Conservation (phyloP, 1,140 invertebrate species). For the Scaptomyza hsui region DNA sequence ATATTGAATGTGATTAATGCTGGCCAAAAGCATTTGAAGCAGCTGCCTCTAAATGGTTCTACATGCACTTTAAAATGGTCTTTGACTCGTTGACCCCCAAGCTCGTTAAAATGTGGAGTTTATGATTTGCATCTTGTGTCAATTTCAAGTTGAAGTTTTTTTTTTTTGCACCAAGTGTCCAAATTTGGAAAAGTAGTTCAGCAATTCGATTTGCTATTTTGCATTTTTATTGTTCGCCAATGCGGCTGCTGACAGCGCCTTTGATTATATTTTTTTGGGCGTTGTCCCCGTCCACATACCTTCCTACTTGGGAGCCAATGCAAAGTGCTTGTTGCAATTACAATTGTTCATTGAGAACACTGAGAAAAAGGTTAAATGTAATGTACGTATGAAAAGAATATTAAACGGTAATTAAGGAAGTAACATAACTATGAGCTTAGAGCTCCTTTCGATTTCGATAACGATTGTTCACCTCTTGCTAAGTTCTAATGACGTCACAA, state of each 20-base stretch:
- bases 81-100: constrained; percentile 66
- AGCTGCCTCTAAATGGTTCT: constrained; percentile 50
- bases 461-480: background rate
- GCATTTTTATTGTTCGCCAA: constrained; percentile 78
- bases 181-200: constrained; percentile 74
- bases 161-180: constrained; percentile 40
- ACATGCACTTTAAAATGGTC: constrained; percentile 25
- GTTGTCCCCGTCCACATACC: constrained; percentile 53
- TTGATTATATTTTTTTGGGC: constrained; percentile 76
- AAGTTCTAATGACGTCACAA: background rate
- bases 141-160: constrained; percentile 58
- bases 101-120: constrained; percentile 34
- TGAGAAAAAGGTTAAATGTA: too few species aligned
- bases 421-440: too few species aligned
- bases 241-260: constrained; percentile 63
- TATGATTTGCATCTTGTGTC: constrained; percentile 61
- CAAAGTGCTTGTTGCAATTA: constrained; percentile 32
- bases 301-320: constrained; percentile 52
- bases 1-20: constrained; percentile 64
- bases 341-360: constrained; percentile 36
- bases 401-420: too few species aligned
- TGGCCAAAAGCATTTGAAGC: constrained; percentile 22
- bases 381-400: too few species aligned
- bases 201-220: constrained; percentile 68
- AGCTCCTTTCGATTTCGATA: background rate